Conservation (phyloP, 2,888 invertebrate genomes). For the Pristionchus mayeri region DNA sequence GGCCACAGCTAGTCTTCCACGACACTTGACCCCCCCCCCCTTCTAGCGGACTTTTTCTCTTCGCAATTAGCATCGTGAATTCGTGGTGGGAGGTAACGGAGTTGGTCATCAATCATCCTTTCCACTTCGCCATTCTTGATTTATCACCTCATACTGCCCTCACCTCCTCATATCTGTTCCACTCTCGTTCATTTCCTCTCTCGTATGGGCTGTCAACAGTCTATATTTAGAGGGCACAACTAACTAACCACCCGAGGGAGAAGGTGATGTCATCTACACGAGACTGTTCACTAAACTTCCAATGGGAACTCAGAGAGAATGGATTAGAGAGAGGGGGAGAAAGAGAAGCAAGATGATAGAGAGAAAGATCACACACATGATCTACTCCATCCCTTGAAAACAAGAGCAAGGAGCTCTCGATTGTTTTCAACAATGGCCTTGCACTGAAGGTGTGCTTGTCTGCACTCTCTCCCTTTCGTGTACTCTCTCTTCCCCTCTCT, state of each 20-base stretch:
- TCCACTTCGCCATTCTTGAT: not conserved
- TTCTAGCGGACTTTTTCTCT: not conserved
- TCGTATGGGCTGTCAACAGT: conserved; percentile 82
- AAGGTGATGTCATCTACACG: not conserved
- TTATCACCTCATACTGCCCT: not conserved
- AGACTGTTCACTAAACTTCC: not conserved
- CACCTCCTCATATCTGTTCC: too few species aligned
- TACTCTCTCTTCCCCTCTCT: conserved; percentile 6
- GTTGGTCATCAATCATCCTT: not conserved
- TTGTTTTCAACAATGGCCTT: conserved; percentile 16
- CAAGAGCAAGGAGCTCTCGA: not conserved
- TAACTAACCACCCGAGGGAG: not conserved
- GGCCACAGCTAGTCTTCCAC: not conserved
- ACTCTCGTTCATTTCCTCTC: too few species aligned
- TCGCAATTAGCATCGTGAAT: not conserved
- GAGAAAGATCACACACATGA: not conserved
- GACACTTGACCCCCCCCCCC: not conserved
- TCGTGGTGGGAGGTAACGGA: conserved; percentile 85
- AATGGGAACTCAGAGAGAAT: not conserved
- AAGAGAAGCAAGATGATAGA: too few species aligned
- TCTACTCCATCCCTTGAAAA: not conserved
- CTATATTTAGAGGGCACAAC: not conserved
- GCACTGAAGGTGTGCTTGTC: not conserved
- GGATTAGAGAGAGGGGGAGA: not conserved
- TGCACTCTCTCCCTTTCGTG: not conserved